These are phyloP conservation scores for Oostethus manadensis DNA, from an alignment of 2,113 vertebrate genomes.

Conservation along the genomic window DNA sequence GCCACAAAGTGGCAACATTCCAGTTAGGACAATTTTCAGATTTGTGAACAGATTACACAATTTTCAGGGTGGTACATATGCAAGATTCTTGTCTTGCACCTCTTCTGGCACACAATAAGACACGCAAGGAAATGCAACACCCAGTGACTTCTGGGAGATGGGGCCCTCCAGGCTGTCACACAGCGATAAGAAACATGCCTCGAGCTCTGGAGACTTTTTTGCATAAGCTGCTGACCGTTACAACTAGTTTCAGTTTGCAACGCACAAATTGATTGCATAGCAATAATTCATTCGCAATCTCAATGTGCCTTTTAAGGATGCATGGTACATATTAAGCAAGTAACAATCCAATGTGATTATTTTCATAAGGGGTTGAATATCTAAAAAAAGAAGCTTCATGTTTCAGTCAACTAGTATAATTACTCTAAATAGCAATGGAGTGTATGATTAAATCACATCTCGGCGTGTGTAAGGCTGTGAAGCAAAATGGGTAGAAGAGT, in stretches of 20 bases:
- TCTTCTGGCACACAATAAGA: background rate
- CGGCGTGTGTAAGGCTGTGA: background rate
- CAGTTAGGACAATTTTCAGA: background rate
- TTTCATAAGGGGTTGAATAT: background rate
- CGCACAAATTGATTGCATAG: background rate
- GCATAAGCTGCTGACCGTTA: background rate
- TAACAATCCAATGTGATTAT: background rate
- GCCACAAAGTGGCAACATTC: slow-evolving; percentile 22
- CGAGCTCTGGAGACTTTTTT: background rate
- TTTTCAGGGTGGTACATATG: slow-evolving; percentile 8
- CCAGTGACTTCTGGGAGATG: slow-evolving; percentile 9
- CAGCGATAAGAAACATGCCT: slow-evolving; percentile 24
- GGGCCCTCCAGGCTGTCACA: slow-evolving; percentile 5
- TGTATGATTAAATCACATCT: background rate
- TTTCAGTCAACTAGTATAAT: background rate
- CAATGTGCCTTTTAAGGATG: background rate
- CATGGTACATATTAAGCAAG: background rate
- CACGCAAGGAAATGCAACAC: slow-evolving; percentile 4
- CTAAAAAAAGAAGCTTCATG: background rate
- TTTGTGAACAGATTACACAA: slow-evolving; percentile 16
- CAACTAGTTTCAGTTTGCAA: background rate
- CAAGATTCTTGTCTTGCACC: slow-evolving; percentile 2
- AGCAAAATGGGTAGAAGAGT: background rate
- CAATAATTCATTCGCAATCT: background rate
- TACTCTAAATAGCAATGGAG: background rate